Evolutionary conservation across 2,888 invertebrate species (phyloP), one percentile per base, ranked within the genome.

Genomic region (Sussaba pulchella): DNA sequence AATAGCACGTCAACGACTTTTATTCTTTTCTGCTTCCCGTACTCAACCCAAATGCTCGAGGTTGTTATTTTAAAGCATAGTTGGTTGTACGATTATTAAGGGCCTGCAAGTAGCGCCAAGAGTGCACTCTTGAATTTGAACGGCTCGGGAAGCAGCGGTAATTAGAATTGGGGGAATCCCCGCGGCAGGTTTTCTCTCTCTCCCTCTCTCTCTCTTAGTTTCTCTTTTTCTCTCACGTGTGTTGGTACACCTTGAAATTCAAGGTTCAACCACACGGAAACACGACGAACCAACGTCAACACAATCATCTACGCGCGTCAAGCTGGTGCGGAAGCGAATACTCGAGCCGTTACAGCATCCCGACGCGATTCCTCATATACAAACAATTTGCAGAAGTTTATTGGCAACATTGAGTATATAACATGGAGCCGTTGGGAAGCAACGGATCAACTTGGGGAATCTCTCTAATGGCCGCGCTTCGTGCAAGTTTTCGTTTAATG

Each of bases 41-140:
- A 73, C 73, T 57, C 54, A 39, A 45, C 24, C 41, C 19, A 41
- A 59, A 41, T 69, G 66, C 73, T 47, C 17, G 36, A 70, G 66
- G 54, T 61, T 72, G 77, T 77, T 81, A 81, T 81, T 81, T n/a
- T 76, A 78, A 81, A 76, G 71, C 70, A 66, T 54, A 41, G 70
- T 76, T 71, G 54, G 64, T 77, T 77, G 77, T 71, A 19, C 39
- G 70, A 77, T 77, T 66, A 71, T 78, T 81, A 59, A 59, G 67
- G 43, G 41, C 26, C 69, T 14, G 21, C 61, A 39, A 64, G 52
- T 66, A 39, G 76, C 70, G 67, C 39, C 67, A 61, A 31, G 31
- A 77, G 77, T 78, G 61, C 72, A 52, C 77, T 52, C 67, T 81
- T 81, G 52, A 81, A 81, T 81, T 72, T 81, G 36, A 81, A 66